Conservation (phyloP, 2,113 vertebrate genomes). For the Plectropomus leopardus region DNA sequence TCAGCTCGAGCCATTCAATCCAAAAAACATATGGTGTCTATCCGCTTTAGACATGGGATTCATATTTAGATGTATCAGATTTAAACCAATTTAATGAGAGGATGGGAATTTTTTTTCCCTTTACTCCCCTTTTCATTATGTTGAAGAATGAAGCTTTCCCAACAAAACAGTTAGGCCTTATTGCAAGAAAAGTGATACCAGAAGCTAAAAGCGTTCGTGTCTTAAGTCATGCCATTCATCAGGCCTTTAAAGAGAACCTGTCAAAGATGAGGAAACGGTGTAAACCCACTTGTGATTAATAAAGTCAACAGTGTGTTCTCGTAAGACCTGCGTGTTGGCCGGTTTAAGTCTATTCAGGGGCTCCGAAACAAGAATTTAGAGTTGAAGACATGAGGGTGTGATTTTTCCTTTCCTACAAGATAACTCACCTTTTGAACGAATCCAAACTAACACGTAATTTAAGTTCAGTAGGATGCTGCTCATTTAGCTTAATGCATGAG, state of each 20-base stretch:
- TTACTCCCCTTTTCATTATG: conserved; percentile 21
- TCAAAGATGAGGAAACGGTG: conserved; percentile 27
- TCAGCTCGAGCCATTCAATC: conserved; percentile 72
- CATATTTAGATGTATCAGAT: conserved; percentile 81
- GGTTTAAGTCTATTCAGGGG: not conserved
- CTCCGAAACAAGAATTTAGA: not conserved
- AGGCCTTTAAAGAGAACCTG: conserved; percentile 22
- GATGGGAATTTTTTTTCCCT: conserved; percentile 61
- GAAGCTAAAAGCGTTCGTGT: conserved; percentile 34
- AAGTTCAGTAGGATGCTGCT: not conserved
- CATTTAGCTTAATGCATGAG: not conserved
- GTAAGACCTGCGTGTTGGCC: not conserved
- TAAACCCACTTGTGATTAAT: conserved; percentile 8
- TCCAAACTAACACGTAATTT: not conserved
- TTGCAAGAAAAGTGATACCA: conserved; percentile 41
- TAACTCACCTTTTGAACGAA: not conserved
- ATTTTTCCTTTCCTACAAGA: not conserved
- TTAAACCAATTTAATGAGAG: conserved; percentile 73
- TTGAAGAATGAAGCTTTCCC: conserved; percentile 34
- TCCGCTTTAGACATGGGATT: conserved; percentile 77
- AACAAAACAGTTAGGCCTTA: conserved; percentile 44
- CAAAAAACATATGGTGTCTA: conserved; percentile 83
- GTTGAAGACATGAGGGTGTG: not conserved
- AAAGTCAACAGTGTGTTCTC: conserved; percentile 19
- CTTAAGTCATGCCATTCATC: conserved; percentile 26